phyloP scores from a whole-genome alignment of 2,888 invertebrate genomes.

The Scotopteryx bipunctaria region DNA sequence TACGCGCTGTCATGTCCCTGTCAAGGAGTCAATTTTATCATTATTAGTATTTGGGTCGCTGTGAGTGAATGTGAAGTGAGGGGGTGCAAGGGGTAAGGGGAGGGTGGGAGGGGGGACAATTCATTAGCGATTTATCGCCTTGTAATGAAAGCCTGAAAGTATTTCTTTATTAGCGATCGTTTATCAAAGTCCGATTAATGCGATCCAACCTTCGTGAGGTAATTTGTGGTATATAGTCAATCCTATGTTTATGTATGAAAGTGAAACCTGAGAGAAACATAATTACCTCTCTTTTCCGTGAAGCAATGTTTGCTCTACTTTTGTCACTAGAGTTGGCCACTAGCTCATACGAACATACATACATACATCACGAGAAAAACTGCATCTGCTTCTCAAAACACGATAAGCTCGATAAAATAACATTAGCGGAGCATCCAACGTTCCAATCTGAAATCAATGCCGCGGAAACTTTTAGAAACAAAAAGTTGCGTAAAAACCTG shows the following conservation, averaged over 20 bases:
- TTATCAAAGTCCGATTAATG: conserved; percentile 45
- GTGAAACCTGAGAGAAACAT: neutral
- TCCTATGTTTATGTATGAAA: neutral
- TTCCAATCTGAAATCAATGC: neutral
- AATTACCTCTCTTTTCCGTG: neutral
- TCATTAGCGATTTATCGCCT: conserved; percentile 41
- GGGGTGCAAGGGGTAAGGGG: neutral
- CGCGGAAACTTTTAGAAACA: neutral
- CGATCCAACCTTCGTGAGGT: conserved; percentile 28
- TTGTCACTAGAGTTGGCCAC: too few relatives aligned
- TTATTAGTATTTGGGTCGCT: conserved; percentile 21
- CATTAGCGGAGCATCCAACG: too few relatives aligned
- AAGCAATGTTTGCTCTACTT: too few relatives aligned
- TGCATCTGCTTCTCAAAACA: neutral
- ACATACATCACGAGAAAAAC: too few relatives aligned
- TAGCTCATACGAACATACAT: too few relatives aligned
- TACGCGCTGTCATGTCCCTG: conserved; percentile 2
- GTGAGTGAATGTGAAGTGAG: conserved; percentile 12
- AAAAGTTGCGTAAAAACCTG: neutral
- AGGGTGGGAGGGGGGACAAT: conserved; percentile 16
- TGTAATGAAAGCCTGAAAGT: conserved; percentile 37
- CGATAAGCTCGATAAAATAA: too few relatives aligned
- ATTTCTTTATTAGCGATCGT: conserved; percentile 50
- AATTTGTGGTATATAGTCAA: conserved; percentile 30
- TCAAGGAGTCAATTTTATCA: conserved; percentile 16